phyloP scores from a whole-genome alignment of 2,113 vertebrate genomes.

The Mustela nigripes region DNA sequence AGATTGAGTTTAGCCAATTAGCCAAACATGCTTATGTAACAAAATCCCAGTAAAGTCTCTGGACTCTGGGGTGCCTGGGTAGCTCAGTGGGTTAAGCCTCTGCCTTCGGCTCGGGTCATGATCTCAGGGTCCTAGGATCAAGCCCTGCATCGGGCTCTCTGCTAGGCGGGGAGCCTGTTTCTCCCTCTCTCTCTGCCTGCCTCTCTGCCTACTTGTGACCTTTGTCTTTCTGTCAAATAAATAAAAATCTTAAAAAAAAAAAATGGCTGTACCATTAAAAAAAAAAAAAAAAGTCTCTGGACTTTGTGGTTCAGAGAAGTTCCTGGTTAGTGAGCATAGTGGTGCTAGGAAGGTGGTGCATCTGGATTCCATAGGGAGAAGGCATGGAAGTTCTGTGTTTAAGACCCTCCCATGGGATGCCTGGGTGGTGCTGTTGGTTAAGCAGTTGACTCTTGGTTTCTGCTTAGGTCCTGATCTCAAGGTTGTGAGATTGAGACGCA shows the following conservation, averaged over 20 bases:
- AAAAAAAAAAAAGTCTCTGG: not conserved
- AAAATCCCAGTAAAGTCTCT: not conserved
- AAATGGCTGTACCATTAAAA: no score
- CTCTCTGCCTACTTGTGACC: no score
- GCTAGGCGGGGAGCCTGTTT: no score
- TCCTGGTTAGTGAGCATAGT: not conserved
- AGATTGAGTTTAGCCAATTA: not conserved
- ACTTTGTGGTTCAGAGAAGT: not conserved
- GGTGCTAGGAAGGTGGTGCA: not conserved
- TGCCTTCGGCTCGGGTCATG: no score
- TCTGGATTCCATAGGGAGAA: not conserved
- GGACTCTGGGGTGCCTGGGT: not conserved
- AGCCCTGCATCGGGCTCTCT: no score
- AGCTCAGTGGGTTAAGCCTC: no score
- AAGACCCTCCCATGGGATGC: not conserved
- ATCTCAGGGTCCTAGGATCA: no score
- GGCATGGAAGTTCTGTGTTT: not conserved
- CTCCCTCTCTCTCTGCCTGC: no score
- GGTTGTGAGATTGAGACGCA: not conserved
- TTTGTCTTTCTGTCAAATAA: no score
- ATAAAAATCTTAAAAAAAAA: no score
- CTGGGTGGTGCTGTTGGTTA: not conserved
- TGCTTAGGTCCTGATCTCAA: not conserved
- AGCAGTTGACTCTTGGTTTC: not conserved
- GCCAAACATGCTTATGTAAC: not conserved